Percentiles rank a stretch among this genome's conserved stretches.
Evolutionary conservation across 1,140 invertebrate genomes (phyloP).

Genomic region (Plectus sambesii): DNA sequence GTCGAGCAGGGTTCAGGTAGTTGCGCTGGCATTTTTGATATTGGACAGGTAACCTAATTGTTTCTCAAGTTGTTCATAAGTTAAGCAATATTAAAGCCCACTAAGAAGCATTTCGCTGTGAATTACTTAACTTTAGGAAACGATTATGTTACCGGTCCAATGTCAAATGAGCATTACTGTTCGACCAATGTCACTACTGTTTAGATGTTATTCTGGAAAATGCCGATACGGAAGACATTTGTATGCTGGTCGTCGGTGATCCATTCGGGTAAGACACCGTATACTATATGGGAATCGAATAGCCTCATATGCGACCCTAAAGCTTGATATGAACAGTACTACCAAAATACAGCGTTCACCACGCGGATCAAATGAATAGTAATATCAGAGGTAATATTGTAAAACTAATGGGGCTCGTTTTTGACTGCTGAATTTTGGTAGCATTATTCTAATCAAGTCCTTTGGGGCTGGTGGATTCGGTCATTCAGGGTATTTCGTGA

Average conservation of each 20-base stretch:
- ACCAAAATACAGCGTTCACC: too few relatives aligned
- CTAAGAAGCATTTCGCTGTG: too few relatives aligned
- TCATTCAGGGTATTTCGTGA: slow-evolving; percentile 51
- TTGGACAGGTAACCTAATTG: too few relatives aligned
- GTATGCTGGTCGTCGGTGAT: slow-evolving; percentile 79
- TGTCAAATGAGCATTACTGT: slow-evolving; percentile 3
- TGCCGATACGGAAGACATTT: slow-evolving; percentile 64
- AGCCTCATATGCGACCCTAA: too few relatives aligned
- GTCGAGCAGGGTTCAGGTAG: slow-evolving; percentile 69
- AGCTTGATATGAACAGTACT: too few relatives aligned
- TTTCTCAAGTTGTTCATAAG: too few relatives aligned
- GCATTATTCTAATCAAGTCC: slow-evolving; percentile 31
- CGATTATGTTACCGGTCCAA: neutral
- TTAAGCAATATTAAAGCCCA: too few relatives aligned
- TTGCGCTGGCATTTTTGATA: slow-evolving; percentile 2
- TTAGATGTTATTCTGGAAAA: slow-evolving; percentile 66
- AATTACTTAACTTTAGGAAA: too few relatives aligned
- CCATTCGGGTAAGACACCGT: slow-evolving; percentile 50
- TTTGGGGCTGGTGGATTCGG: slow-evolving; percentile 61
- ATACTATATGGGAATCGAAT: too few relatives aligned
- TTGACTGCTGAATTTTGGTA: slow-evolving; percentile 8
- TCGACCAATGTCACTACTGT: slow-evolving; percentile 13
- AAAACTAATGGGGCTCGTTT: slow-evolving; percentile 3
- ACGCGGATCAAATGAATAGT: too few relatives aligned
- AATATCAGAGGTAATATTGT: too few relatives aligned